Base-by-base conservation (phyloP, 2,888 invertebrate genomes). In the Aleiodes testaceus region DNA sequence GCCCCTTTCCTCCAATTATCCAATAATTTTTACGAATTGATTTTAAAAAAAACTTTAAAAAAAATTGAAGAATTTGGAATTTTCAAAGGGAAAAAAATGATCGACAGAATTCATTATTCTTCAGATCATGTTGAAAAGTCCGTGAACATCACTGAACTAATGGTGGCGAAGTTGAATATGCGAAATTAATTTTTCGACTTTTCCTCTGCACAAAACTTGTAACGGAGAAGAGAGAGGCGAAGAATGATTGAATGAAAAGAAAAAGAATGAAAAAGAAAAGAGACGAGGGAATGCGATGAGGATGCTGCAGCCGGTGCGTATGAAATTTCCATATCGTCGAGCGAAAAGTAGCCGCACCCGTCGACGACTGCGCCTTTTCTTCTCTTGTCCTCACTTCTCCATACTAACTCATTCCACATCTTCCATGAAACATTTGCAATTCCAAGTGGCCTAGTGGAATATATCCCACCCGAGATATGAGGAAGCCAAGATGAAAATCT, bases 281-380 rank as follows among this genome's bases (percentile, higher is more conserved):
- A 14, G 26, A 26, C 11, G 30, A 52, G 20, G 14, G 14, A 9
- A n/a, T 3, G 20, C 9, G 20, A 61, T 44, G 20, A 22, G n/a
- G 45, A 44, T 45, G 45, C 36, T 75, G 77, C 78, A 78, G 74
- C 76, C 69, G 79, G 79, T 78, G 78, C 78, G 78, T 83, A 80
- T 82, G 79, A 81, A 84, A 83, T 83, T 84, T 81, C 80, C 80
- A 83, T 83, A 83, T 80, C 78, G 74, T 70, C 72, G 66, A 72
- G 76, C 74, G 79, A 81, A 80, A 80, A 80, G 81, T 80, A 75
- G 74, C 77, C 69, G 69, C 55, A 55, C 30, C 30, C 55, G 72
- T 16, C 64, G 64, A 47, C 66, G 67, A 50, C 72, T 72, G 59
- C 36, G 16, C 18, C 45, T 22, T 63, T 63, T 63, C 26, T 63